phyloP scores from a whole-genome alignment of 2,797 vertebrate genomes.

The Sciurus carolinensis region DNA sequence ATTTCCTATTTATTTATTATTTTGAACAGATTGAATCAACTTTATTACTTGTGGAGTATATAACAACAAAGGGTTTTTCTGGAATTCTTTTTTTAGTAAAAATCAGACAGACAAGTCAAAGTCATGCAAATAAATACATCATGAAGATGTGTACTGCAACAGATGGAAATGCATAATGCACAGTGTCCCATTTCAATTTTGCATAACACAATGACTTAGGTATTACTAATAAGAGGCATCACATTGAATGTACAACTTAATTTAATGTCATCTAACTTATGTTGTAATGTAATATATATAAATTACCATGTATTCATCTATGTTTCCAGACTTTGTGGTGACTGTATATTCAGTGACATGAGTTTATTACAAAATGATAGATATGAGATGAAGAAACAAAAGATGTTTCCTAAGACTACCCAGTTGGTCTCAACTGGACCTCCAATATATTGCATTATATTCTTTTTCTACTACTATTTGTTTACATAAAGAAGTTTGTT shows the following conservation, averaged over 20 bases:
- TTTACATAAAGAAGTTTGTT: background rate
- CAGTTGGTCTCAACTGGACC: background rate
- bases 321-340: background rate
- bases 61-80: background rate
- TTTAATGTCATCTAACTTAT: conserved; percentile 22
- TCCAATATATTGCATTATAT: background rate
- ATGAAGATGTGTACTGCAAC: background rate
- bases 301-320: background rate
- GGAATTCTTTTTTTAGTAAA: background rate
- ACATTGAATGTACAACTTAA: background rate
- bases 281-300: background rate
- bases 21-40: background rate
- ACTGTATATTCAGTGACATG: background rate
- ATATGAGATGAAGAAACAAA: background rate
- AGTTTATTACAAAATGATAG: conserved; percentile 5
- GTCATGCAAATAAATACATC: background rate
- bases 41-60: background rate
- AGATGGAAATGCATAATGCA: background rate
- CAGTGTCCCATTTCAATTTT: background rate
- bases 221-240: background rate
- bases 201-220: background rate
- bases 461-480: conserved; percentile 7
- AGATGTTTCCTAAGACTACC: background rate
- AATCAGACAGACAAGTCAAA: conserved; percentile 22
- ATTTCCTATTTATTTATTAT: background rate